These are phyloP conservation scores for Diarsia mendica DNA, from an alignment of 2,888 invertebrate species.

Conservation along the genomic window DNA sequence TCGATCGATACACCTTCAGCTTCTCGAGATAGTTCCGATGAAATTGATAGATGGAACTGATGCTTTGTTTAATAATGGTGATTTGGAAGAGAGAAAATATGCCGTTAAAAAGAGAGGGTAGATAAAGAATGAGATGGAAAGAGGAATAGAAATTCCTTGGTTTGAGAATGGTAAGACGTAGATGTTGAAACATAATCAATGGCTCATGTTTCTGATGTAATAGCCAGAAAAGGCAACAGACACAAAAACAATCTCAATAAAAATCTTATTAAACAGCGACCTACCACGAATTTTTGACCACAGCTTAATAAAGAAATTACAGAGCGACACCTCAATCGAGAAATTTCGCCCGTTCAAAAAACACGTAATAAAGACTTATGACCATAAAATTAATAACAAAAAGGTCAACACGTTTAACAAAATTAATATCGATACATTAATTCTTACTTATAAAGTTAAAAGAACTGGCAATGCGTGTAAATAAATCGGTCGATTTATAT, in stretches of 20 bases:
- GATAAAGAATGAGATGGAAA: slow-evolving; percentile 19
- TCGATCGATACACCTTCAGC: slow-evolving; percentile 63
- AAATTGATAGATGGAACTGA: slow-evolving; percentile 69
- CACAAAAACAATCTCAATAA: slow-evolving; percentile 30
- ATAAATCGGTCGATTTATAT: slow-evolving; percentile 73
- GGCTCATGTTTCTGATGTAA: slow-evolving; percentile 1
- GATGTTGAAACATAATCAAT: slow-evolving; percentile 6
- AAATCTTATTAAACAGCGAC: slow-evolving; percentile 45
- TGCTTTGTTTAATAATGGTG: slow-evolving; percentile 63
- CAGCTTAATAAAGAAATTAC: slow-evolving; percentile 57
- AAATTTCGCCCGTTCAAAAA: slow-evolving; percentile 53
- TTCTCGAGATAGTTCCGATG: slow-evolving; percentile 59
- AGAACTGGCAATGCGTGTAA: slow-evolving; percentile 70
- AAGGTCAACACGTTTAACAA: slow-evolving; percentile 60
- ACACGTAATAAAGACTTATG: slow-evolving; percentile 63
- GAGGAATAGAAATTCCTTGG: slow-evolving; percentile 15
- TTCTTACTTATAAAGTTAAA: slow-evolving; percentile 55
- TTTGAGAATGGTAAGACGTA: not conserved
- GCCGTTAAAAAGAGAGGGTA: slow-evolving; percentile 39
- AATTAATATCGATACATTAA: slow-evolving; percentile 56
- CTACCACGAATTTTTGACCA: slow-evolving; percentile 47
- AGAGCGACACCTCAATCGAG: slow-evolving; percentile 42
- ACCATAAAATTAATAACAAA: slow-evolving; percentile 56
- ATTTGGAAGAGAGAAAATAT: slow-evolving; percentile 55
- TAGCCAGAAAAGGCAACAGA: slow-evolving; percentile 5